Base-by-base conservation (phyloP, 2,888 invertebrate species). In the Himalopsyche kuldschensis region DNA sequence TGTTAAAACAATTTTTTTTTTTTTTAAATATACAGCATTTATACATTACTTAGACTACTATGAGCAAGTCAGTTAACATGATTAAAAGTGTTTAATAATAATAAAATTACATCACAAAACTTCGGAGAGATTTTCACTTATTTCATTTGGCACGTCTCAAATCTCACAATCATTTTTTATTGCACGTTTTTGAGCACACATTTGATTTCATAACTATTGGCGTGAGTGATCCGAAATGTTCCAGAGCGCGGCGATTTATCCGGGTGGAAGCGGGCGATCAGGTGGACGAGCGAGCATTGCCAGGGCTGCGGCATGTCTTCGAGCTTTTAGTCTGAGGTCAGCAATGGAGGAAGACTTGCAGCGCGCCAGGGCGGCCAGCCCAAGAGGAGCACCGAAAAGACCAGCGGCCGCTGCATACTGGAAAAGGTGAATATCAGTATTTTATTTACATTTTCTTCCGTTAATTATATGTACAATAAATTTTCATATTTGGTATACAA, bases 311-410 rank as follows among this genome's bases (percentile, higher is more conserved):
- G 98, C 96, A 90, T 98, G 98, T 87, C 97, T 95, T 89, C 97
- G 95, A 27, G 98, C 98, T 90, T 98, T 98, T 87, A 98, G 93
- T 87, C 98, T 93, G 82, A 98, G 93, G 91, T 98, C 98, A 0
- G 98, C 98, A 89, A 98, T 98, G 89, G 97, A 98, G 27, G 97
- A 97, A 88, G 96, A 96, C 90, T 96, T 96, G 88, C 96, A 95
- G 85, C 96, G 95, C 20, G 96, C 96, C 75, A 97, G 93, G 3
- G 96, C 95, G 10, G 97, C 96, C 87, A 97, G 92, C 85, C 96
- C 96, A 75, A 96, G 92, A 87, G 95, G 89, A 87, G 89, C 95
- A 89, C 87, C 95, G 91, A 88, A 94, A 90, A 88, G 93, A 92
- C 82, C 89, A 10, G 95, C 95, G 0, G 95, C 95, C 0, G 94